A percentile compares a stretch with the other conserved stretches of the same genome.
Evolutionary conservation across 2,888 invertebrate species (phyloP).

Genomic region (Lithophane ornitopus): DNA sequence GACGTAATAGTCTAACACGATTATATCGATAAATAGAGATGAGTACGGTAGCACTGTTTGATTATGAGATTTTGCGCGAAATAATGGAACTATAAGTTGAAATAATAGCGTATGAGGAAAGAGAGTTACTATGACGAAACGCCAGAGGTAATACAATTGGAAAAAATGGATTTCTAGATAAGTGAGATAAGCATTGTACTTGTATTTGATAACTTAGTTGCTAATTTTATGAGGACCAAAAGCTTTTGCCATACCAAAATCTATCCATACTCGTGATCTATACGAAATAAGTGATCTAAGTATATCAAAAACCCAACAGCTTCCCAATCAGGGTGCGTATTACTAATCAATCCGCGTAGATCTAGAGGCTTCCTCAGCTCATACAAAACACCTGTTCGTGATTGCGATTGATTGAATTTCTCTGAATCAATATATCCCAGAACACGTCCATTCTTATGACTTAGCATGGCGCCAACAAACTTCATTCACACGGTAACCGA

Average conservation of each 20-base stretch:
- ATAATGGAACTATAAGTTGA: background rate
- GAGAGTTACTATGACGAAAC: too few relatives aligned
- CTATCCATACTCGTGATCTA: too few relatives aligned
- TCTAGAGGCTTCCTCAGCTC: background rate
- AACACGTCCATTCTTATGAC: conserved; percentile 46
- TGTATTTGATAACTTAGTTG: too few relatives aligned
- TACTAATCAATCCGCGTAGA: background rate
- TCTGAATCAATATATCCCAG: conserved; percentile 43
- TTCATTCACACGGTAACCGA: conserved; percentile 44
- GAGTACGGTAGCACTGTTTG: conserved; percentile 10
- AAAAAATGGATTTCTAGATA: too few relatives aligned
- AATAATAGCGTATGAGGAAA: too few relatives aligned
- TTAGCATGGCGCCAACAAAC: conserved; percentile 40
- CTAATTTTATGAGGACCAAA: background rate
- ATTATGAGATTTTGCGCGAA: background rate
- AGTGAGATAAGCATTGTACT: too few relatives aligned
- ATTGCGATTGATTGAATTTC: conserved; percentile 34
- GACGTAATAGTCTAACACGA: conserved; percentile 43
- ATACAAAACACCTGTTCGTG: conserved; percentile 17
- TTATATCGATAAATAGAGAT: conserved; percentile 18
- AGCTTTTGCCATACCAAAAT: background rate
- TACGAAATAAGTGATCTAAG: background rate
- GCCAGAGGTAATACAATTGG: too few relatives aligned
- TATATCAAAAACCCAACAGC: background rate
- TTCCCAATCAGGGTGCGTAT: background rate